Conservation (phyloP, 2,113 vertebrate genomes). For the Ascaphus truei region DNA sequence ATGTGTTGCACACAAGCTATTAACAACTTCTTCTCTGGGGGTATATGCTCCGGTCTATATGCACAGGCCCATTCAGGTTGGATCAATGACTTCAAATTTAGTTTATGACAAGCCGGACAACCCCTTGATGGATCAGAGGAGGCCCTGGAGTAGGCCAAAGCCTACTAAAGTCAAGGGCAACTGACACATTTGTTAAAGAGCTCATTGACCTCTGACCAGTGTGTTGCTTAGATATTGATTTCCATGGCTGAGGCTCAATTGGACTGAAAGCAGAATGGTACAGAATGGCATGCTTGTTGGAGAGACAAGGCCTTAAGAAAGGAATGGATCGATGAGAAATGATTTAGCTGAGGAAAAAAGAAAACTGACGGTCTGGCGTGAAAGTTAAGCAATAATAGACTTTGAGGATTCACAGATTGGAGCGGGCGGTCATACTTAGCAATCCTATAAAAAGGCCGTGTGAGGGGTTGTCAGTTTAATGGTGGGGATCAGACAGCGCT, state of each 20-base stretch:
- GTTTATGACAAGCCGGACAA: slow-evolving; percentile 78
- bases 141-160: slow-evolving; percentile 58
- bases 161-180: slow-evolving; percentile 65
- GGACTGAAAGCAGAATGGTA: slow-evolving; percentile 67
- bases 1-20: slow-evolving; percentile 56
- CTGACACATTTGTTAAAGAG: slow-evolving; percentile 84
- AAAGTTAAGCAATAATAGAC: slow-evolving; percentile 62
- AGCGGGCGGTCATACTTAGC: slow-evolving; percentile 33
- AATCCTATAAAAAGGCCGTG: not conserved
- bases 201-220: slow-evolving; percentile 83
- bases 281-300: slow-evolving; percentile 58
- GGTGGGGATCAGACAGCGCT: slow-evolving; percentile 42
- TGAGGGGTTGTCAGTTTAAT: not conserved
- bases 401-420: slow-evolving; percentile 41
- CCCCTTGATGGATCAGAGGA: slow-evolving; percentile 65
- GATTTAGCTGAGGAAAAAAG: slow-evolving; percentile 60
- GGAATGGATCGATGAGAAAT: slow-evolving; percentile 71
- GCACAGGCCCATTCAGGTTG: slow-evolving; percentile 54
- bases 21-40: slow-evolving; percentile 52
- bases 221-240: slow-evolving; percentile 81
- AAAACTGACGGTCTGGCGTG: slow-evolving; percentile 62
- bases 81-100: slow-evolving; percentile 84
- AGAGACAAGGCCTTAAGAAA: slow-evolving; percentile 69
- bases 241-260: slow-evolving; percentile 68
- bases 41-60: slow-evolving; percentile 49